phyloP scores from a whole-genome alignment of 2,888 invertebrate genomes.

The Drosophila birchii region DNA sequence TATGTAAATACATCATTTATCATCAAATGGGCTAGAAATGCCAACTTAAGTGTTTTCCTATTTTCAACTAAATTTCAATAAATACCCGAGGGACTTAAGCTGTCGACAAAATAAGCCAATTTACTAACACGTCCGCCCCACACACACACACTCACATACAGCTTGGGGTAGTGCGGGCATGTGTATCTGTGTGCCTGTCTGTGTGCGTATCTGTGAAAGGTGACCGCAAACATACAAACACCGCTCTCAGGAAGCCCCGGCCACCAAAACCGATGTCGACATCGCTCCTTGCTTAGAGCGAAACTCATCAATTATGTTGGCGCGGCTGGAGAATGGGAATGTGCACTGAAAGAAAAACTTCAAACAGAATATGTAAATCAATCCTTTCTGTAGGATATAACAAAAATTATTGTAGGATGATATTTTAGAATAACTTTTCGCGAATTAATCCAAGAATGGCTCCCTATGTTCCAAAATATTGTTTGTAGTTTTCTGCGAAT shows the following conservation, averaged over 20 bases:
- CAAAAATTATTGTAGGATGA: not conserved
- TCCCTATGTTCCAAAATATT: not conserved
- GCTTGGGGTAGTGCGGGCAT: constrained; percentile 9
- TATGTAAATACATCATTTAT: constrained; percentile 26
- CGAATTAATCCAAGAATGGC: not conserved
- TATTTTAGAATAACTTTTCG: not conserved
- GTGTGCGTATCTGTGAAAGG: constrained; percentile 27
- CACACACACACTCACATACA: constrained; percentile 2
- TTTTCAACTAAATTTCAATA: constrained; percentile 76
- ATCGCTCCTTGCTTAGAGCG: constrained; percentile 55
- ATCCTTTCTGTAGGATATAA: no score
- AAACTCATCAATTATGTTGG: constrained; percentile 78
- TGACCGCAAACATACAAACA: constrained; percentile 63
- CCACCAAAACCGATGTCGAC: constrained; percentile 48
- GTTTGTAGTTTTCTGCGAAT: no score
- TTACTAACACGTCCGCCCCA: constrained; percentile 47
- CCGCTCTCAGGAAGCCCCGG: constrained; percentile 37
- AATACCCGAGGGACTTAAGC: constrained; percentile 71
- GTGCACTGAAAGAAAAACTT: not conserved
- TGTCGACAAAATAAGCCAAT: constrained; percentile 80
- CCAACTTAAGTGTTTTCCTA: constrained; percentile 74
- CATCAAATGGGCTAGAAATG: constrained; percentile 50
- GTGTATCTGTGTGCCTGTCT: constrained; percentile 24
- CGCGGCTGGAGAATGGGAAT: constrained; percentile 53
- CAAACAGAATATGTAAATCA: not conserved